Conservation (phyloP, 1,140 invertebrate genomes). For the Trichonephila inaurata region DNA sequence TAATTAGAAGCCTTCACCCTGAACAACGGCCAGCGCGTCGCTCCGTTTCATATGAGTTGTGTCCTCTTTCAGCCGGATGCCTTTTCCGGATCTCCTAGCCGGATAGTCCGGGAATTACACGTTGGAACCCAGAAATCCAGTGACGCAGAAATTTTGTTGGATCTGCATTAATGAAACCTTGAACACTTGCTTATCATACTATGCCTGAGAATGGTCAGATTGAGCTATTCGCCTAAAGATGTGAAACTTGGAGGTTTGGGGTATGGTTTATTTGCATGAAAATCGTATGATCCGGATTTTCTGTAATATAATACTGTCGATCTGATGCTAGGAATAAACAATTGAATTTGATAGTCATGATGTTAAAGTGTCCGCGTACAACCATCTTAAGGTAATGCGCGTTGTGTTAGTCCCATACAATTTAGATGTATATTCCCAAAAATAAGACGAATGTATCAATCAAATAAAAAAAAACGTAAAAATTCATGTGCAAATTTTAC, state of each 20-base stretch:
- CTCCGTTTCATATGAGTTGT: slow-evolving; percentile 24
- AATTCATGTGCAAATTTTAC: too few species aligned
- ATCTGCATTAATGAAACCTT: slow-evolving; percentile 43
- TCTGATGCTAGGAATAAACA: too few species aligned
- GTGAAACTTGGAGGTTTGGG: neutral
- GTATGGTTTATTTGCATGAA: neutral
- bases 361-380: too few species aligned
- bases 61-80: slow-evolving; percentile 6
- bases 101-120: slow-evolving; percentile 14
- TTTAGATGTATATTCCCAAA: too few species aligned
- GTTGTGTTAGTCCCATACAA: too few species aligned
- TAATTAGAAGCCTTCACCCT: neutral
- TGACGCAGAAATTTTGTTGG: slow-evolving; percentile 39
- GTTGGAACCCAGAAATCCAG: neutral
- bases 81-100: slow-evolving; percentile 6
- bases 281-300: neutral
- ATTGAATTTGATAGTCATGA: too few species aligned
- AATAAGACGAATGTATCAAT: too few species aligned
- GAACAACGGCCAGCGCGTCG: slow-evolving; percentile 11
- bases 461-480: too few species aligned
- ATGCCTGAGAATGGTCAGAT: neutral
- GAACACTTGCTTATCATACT: slow-evolving; percentile 5
- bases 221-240: neutral
- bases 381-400: too few species aligned
- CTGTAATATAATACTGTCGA: neutral